Base-by-base conservation (phyloP, 2,797 vertebrate species). In the Pteropus rufus region DNA sequence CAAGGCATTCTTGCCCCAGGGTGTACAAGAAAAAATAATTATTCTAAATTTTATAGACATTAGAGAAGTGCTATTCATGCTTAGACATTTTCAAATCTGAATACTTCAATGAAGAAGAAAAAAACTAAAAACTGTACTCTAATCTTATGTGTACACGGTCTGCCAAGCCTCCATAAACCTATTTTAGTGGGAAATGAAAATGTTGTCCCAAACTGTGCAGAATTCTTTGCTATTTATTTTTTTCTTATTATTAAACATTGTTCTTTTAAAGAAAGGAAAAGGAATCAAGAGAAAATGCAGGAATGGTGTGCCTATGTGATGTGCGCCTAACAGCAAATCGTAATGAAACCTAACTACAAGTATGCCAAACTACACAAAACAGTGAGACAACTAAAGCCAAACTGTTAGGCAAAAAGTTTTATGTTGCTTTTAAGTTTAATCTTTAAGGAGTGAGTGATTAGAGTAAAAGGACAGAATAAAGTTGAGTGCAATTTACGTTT, bases 141-240 rank as follows among this genome's bases (percentile, higher is more conserved):
- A 65, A 69, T 92, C 62, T 98, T 97, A 95, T 34, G 94, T 75
- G 97, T 98, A 96, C 72, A 83, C 36, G 87, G 72, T 93, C 80
- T 94, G 44, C n/a, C 94, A 86, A 34, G 39, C 97, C 95, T 98
- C 93, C 80, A 36, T 77, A 96, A 96, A 97, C 86, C 60, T 96
- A 73, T 85, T 91, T 95, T 23, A 91, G 91, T 16, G 81, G 36
- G 70, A 94, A 96, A 92, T 73, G 4, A 64, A 95, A 94, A 94
- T 18, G 26, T 93, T 70, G 52, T 24, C 29, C 75, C 62, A 95
- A 88, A 81, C 39, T 75, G 46, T 64, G n/a, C 15, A 29, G 44
- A 15, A 77, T 69, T 79, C 46, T 95, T 96, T 79, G 39, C 81
- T 91, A 26, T 89, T 83, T 97, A 58, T 39, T 54, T 95, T 94